Evolutionary conservation across 2,113 vertebrate genomes (phyloP), one percentile per base, ranked within the genome.

Genomic region (Notiomystis cincta): DNA sequence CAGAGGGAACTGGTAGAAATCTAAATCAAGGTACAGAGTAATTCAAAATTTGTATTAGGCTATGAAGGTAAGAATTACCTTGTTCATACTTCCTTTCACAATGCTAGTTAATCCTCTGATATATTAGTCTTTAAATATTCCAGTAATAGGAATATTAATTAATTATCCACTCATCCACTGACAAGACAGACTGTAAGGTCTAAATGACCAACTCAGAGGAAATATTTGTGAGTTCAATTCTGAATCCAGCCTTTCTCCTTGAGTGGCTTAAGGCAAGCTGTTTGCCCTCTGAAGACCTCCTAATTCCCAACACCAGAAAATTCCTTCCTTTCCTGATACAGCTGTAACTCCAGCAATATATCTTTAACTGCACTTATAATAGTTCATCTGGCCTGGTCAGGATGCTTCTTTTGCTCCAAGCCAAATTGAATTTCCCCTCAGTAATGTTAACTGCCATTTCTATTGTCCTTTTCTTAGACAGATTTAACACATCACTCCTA

Each of bases 381-480:
- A 79, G 70, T 82, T 95, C 0, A 0, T 75, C 64, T 95, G 67
- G n/a, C 51, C 80, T 89, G 65, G 37, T 87, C 75, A 69, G 61
- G 66, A 69, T 84, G 45, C 78, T 75, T 61, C 44, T 64, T 89
- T 48, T 71, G n/a, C 66, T 95, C 37, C 77, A 91, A 93, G 70
- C 37, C 70, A 95, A 89, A 95, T 48, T 85, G 83, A 73, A 91
- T 92, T 89, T 95, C 61, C 72, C 38, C 31, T 87, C 93, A 75
- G 31, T 91, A 87, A 57, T 67, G n/a, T 91, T 91, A 76, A 80
- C 65, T 85, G 54, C 70, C 37, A 54, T 84, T 91, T 78, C 69
- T 71, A 60, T 71, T 84, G 70, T 89, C 83, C 81, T 87, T 94
- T 83, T 45, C 83, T 92, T 42, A 56, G 64, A 87, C 38, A 86